Evolutionary conservation across 2,797 vertebrate species (phyloP).

Genomic region (Parauchenoglanis punctatus): DNA sequence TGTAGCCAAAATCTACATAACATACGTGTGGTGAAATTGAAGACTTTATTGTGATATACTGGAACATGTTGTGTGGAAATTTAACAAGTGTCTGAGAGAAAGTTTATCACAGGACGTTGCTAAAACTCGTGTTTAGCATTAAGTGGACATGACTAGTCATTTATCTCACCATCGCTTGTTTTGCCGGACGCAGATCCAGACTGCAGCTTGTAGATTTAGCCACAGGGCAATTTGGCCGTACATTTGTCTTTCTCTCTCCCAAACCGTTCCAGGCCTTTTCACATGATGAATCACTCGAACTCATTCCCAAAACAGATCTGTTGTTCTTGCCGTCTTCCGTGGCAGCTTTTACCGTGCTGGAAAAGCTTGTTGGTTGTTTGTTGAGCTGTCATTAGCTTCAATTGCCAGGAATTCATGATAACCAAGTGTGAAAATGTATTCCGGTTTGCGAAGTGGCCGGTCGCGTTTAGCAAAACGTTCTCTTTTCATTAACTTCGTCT

Average conservation of each 20-base stretch:
- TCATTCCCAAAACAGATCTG: conserved; percentile 29
- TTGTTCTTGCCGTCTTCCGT: conserved; percentile 33
- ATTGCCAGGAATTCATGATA: conserved; percentile 30
- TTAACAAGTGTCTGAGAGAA: background rate
- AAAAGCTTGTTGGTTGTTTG: conserved; percentile 31
- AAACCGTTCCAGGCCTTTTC: conserved; percentile 34
- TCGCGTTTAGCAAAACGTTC: conserved; percentile 5
- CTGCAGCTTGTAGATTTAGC: conserved; percentile 31
- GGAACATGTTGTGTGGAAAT: background rate
- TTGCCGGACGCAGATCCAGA: conserved; percentile 17
- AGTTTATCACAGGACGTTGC: background rate
- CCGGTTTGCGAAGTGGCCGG: conserved; percentile 8
- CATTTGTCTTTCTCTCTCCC: conserved; percentile 31
- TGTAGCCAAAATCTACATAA: background rate
- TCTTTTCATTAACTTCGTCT: background rate
- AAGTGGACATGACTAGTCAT: background rate
- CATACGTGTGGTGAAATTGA: background rate
- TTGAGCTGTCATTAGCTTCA: conserved; percentile 32
- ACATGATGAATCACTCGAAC: conserved; percentile 45
- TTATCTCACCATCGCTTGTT: conserved; percentile 24
- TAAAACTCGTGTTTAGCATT: conserved; percentile 6
- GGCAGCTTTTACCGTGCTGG: conserved; percentile 33
- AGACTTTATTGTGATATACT: background rate
- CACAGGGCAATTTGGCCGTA: conserved; percentile 36
- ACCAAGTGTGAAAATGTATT: conserved; percentile 30